phyloP scores from a whole-genome alignment of 1,140 invertebrate species.

The Drosophila leontia region DNA sequence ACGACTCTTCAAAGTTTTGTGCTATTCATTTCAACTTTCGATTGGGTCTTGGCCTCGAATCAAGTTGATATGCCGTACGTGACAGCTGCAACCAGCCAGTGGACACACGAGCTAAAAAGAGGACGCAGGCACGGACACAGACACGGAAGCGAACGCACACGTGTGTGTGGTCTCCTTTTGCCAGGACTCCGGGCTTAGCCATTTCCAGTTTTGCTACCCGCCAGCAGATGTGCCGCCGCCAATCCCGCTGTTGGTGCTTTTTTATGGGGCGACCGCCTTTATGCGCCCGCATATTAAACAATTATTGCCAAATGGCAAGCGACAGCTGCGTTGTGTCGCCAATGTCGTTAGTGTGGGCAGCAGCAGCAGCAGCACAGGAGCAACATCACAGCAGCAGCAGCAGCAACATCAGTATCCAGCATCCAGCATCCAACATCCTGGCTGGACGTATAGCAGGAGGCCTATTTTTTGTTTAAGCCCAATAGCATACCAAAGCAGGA shows the following conservation, averaged over 20 bases:
- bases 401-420: constrained; percentile 5
- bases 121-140: constrained; percentile 36
- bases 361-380: constrained; percentile 20
- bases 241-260: constrained; percentile 62
- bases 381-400: constrained; percentile 3
- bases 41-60: constrained; percentile 31
- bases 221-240: constrained; percentile 27
- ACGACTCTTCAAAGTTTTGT: constrained; percentile 19
- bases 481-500: constrained; percentile 54
- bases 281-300: constrained; percentile 84
- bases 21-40: constrained; percentile 29
- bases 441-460: constrained; percentile 53
- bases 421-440: constrained; percentile 10
- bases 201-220: constrained; percentile 18
- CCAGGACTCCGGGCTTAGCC: constrained; percentile 40
- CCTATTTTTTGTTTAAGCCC: constrained; percentile 62
- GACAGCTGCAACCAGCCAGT: constrained; percentile 28
- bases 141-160: constrained; percentile 38
- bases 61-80: constrained; percentile 37
- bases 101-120: constrained; percentile 40
- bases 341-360: constrained; percentile 72
- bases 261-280: constrained; percentile 80
- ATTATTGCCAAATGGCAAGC: constrained; percentile 82
- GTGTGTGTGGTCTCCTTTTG: constrained; percentile 44
- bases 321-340: constrained; percentile 81